A percentile compares a stretch with the other conserved stretches of the same genome.
Conservation (phyloP, 2,113 vertebrate species). For the Archilochus colubris region DNA sequence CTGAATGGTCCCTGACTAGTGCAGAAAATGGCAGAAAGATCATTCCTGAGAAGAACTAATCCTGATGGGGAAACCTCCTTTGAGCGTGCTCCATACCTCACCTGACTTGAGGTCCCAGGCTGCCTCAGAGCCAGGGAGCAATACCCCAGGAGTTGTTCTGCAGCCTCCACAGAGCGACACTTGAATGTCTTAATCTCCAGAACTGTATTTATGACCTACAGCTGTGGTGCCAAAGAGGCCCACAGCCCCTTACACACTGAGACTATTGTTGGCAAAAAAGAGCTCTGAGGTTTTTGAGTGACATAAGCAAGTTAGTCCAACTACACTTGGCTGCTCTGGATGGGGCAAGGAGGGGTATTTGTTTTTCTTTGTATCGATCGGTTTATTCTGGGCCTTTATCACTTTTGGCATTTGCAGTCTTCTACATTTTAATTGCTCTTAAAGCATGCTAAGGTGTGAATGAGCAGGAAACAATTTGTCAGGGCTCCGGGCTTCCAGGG, state of each 20-base stretch:
- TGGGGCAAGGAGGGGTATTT: neutral
- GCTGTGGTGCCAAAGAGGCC: conserved; percentile 55
- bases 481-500: neutral
- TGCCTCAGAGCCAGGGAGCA: neutral
- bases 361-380: neutral
- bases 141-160: neutral
- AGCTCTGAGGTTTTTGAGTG: conserved; percentile 5
- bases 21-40: neutral
- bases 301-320: neutral
- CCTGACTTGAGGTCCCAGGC: neutral
- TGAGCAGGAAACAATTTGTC: neutral
- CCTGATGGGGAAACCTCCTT: neutral
- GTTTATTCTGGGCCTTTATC: neutral
- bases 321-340: neutral
- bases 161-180: neutral
- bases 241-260: neutral
- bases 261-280: conserved; percentile 46
- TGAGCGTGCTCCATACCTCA: neutral
- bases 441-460: neutral
- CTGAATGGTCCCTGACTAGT: neutral
- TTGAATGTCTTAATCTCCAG: conserved; percentile 32
- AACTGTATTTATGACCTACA: conserved; percentile 46
- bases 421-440: neutral
- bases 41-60: neutral
- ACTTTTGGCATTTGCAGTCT: neutral